phyloP scores from a whole-genome alignment of 2,888 invertebrate genomes.

The Cordilura impudica region DNA sequence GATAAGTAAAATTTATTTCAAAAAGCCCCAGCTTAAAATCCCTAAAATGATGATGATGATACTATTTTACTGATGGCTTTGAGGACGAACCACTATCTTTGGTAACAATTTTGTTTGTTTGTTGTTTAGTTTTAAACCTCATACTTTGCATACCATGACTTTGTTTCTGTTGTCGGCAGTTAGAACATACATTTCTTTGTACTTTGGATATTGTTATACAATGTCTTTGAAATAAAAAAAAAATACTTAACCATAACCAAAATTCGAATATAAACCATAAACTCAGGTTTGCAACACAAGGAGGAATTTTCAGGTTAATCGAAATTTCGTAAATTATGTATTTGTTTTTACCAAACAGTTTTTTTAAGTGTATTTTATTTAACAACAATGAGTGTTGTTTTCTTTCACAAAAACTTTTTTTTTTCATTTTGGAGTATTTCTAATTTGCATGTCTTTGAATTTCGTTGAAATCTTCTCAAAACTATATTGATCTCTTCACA shows the following conservation, averaged over 20 bases:
- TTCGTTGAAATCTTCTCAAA: slow-evolving; percentile 58
- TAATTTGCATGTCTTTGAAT: slow-evolving; percentile 62
- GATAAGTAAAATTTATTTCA: slow-evolving; percentile 44
- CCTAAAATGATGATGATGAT: slow-evolving; percentile 46
- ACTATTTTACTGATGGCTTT: slow-evolving; percentile 47
- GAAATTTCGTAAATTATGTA: neutral
- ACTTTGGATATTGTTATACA: slow-evolving; percentile 27
- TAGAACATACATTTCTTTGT: slow-evolving; percentile 55
- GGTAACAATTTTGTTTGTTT: slow-evolving; percentile 38
- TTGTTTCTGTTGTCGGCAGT: slow-evolving; percentile 58
- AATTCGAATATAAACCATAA: slow-evolving; percentile 46
- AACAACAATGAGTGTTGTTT: slow-evolving; percentile 33
- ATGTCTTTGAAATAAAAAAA: slow-evolving; percentile 31
- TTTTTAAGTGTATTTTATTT: slow-evolving; percentile 36
- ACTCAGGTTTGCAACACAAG: slow-evolving; percentile 14
- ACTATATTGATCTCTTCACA: slow-evolving; percentile 60
- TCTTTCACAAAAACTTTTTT: slow-evolving; percentile 17
- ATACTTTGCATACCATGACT: slow-evolving; percentile 54
- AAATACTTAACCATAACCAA: slow-evolving; percentile 27
- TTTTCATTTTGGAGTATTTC: slow-evolving; percentile 47
- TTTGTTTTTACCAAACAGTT: neutral
- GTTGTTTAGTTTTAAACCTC: slow-evolving; percentile 2
- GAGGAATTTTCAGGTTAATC: neutral
- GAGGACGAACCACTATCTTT: slow-evolving; percentile 51
- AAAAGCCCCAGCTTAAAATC: slow-evolving; percentile 18